These are phyloP conservation scores for Micromussa lordhowensis DNA, from an alignment of 92 coral and sea anemone genomes.

Conservation along the genomic window DNA sequence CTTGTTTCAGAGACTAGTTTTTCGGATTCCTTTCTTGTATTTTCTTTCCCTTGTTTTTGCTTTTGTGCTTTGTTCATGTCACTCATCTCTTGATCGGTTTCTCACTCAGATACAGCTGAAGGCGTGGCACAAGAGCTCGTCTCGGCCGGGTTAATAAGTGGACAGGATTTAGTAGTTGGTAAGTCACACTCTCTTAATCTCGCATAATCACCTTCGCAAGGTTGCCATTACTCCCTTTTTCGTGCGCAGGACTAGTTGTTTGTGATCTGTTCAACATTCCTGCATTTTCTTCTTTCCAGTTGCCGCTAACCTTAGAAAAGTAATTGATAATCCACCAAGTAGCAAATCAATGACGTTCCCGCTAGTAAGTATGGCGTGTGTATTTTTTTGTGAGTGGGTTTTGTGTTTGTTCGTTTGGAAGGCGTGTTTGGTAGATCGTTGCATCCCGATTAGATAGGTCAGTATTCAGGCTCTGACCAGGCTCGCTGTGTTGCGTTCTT, in stretches of 20 bases:
- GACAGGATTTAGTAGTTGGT: conserved; percentile 94
- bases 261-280: neutral
- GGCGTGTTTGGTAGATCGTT: neutral
- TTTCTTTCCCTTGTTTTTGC: neutral
- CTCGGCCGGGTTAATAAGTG: conserved; percentile 93
- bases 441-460: neutral
- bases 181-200: neutral
- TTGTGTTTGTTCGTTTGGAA: neutral
- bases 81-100: neutral
- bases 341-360: conserved; percentile 85
- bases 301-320: conserved; percentile 95
- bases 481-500: neutral
- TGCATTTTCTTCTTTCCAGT: conserved; percentile 51
- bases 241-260: neutral
- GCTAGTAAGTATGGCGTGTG: conserved; percentile 64
- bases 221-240: neutral
- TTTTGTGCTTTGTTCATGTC: neutral
- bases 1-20: too few species aligned
- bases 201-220: too few species aligned
- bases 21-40: too few species aligned
- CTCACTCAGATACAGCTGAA: conserved; percentile 84
- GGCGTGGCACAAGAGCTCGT: conserved; percentile 99
- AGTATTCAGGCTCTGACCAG: neutral
- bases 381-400: neutral
- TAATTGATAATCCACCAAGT: conserved; percentile 80